Evolutionary conservation across 2,113 vertebrate genomes (phyloP).

Genomic region (Pangasianodon gigas): DNA sequence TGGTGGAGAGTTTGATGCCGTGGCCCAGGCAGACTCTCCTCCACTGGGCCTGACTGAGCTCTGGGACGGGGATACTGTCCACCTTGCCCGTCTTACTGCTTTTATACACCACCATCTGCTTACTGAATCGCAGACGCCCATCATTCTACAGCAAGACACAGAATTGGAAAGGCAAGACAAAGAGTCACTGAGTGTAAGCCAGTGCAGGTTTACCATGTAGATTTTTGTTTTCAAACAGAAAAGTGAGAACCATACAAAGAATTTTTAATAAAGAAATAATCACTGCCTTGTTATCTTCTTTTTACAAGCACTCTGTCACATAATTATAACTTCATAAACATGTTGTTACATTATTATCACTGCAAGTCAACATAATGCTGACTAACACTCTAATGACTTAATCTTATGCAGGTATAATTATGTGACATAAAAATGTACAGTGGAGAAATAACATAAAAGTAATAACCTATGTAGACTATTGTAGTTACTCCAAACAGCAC

Average conservation of each 20-base stretch:
- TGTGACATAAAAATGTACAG: background rate
- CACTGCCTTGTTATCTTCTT: background rate
- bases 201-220: background rate
- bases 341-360: background rate
- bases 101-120: slow-evolving; percentile 93
- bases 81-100: slow-evolving; percentile 96
- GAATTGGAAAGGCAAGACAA: background rate
- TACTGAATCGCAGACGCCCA: slow-evolving; percentile 88
- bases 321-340: background rate
- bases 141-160: slow-evolving; percentile 78
- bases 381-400: background rate
- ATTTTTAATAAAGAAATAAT: background rate
- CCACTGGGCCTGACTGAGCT: slow-evolving; percentile 87
- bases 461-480: background rate
- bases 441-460: background rate
- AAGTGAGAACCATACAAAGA: background rate
- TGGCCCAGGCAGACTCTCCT: slow-evolving; percentile 91
- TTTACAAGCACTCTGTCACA: background rate
- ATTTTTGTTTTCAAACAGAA: background rate
- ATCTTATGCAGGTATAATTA: background rate
- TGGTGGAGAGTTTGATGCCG: slow-evolving; percentile 88
- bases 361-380: background rate
- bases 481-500: background rate
- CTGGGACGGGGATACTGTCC: slow-evolving; percentile 86
- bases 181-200: background rate